Percentiles rank a stretch among this genome's conserved stretches.
Conservation (phyloP, 2,888 invertebrate genomes). For the Conops quadrifasciatus region DNA sequence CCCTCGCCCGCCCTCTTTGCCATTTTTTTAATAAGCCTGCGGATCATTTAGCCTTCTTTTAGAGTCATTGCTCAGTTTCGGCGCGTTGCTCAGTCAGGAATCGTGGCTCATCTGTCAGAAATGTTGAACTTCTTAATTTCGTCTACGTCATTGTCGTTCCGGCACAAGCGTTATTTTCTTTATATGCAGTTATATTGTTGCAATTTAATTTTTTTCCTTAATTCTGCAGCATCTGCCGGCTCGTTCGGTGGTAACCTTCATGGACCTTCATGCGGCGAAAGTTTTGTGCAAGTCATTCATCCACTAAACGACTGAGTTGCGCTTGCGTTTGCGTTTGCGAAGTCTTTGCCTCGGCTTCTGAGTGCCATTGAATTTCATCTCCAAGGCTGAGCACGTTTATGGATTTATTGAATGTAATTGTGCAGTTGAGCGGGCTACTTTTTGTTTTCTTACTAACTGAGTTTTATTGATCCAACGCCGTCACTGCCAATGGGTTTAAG, state of each 20-base stretch:
- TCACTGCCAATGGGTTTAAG: neutral
- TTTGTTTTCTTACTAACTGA: slow-evolving; percentile 20
- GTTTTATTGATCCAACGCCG: slow-evolving; percentile 10
- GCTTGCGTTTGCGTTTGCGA: slow-evolving; percentile 34
- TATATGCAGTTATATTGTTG: slow-evolving; percentile 37
- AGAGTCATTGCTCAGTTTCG: slow-evolving; percentile 8
- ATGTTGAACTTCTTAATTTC: slow-evolving; percentile 59
- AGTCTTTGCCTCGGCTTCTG: slow-evolving; percentile 51
- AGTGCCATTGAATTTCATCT: slow-evolving; percentile 33
- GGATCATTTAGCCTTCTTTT: neutral
- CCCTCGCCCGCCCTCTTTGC: neutral
- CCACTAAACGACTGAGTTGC: slow-evolving; percentile 53
- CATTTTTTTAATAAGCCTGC: slow-evolving; percentile 32
- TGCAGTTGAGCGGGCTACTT: slow-evolving; percentile 3
- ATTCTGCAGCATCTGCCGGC: slow-evolving; percentile 36
- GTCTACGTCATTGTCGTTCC: slow-evolving; percentile 60
- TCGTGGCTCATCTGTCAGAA: slow-evolving; percentile 62
- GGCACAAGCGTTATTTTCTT: slow-evolving; percentile 48
- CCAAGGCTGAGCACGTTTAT: slow-evolving; percentile 54
- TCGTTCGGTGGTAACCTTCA: slow-evolving; percentile 16
- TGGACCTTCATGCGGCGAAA: slow-evolving; percentile 46
- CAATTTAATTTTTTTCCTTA: no score
- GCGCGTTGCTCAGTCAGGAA: slow-evolving; percentile 37
- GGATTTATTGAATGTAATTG: slow-evolving; percentile 44
- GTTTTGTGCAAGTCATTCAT: slow-evolving; percentile 61